These are phyloP conservation scores for Lumbricus terrestris DNA, from an alignment of 2,888 invertebrate genomes.

Conservation along the genomic window DNA sequence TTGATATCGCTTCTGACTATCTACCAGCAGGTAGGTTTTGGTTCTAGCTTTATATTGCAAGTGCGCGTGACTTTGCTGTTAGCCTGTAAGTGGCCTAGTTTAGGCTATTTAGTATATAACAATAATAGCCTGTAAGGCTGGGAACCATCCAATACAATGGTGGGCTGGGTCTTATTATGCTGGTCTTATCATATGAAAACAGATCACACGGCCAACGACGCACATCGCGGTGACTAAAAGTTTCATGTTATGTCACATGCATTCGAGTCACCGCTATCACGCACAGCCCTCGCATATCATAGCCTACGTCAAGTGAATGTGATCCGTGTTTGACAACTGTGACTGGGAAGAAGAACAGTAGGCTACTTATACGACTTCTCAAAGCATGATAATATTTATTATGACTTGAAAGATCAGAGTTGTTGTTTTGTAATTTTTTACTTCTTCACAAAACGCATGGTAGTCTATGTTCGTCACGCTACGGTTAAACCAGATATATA, in stretches of 20 bases:
- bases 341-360: neutral
- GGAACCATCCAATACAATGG: too few species aligned
- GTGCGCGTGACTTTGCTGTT: neutral
- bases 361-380: neutral
- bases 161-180: too few species aligned
- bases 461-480: too few species aligned
- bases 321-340: neutral
- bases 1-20: neutral
- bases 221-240: neutral
- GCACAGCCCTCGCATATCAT: too few species aligned
- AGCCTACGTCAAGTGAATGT: neutral
- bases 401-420: neutral
- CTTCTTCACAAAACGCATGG: neutral
- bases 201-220: neutral
- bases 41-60: neutral
- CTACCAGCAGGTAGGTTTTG: neutral
- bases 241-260: neutral
- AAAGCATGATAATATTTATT: too few species aligned
- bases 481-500: too few species aligned
- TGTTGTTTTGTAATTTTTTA: neutral
- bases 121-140: too few species aligned
- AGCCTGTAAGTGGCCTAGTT: neutral
- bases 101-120: neutral
- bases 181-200: neutral
- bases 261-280: neutral